phyloP scores from a whole-genome alignment of 2,113 vertebrate genomes.

The Octodon degus region DNA sequence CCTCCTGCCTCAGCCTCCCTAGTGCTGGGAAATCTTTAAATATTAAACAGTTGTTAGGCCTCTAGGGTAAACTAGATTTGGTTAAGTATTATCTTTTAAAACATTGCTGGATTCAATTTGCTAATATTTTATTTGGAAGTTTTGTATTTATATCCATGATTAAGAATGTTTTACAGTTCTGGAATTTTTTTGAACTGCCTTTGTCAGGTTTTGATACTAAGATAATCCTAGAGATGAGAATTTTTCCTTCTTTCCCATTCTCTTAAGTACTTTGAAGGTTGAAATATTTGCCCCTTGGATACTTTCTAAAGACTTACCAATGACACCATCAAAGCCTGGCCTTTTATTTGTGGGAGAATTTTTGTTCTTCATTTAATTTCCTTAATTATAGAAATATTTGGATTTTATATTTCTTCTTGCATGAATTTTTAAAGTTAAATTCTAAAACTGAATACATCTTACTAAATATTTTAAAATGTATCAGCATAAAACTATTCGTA shows the following conservation, averaged over 20 bases:
- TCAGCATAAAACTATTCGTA: not conserved
- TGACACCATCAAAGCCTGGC: not conserved
- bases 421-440: slow-evolving; percentile 29
- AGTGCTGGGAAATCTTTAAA: not conserved
- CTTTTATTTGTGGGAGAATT: not conserved
- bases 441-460: not conserved
- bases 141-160: slow-evolving; percentile 1
- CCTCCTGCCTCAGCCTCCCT: not conserved
- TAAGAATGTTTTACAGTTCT: slow-evolving; percentile 21
- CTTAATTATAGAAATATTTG: not conserved
- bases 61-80: not conserved
- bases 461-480: not conserved
- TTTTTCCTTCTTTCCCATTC: not conserved
- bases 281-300: not conserved
- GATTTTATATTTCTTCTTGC: slow-evolving; percentile 23
- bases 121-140: not conserved
- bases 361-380: slow-evolving; percentile 13
- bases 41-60: not conserved
- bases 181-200: not conserved
- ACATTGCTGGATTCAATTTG: not conserved
- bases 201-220: slow-evolving; percentile 2
- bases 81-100: not conserved
- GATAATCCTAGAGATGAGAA: not conserved
- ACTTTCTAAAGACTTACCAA: not conserved
- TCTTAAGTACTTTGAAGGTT: not conserved